Evolutionary conservation across 1,140 invertebrate species (phyloP), one percentile per base, ranked within the genome.

Genomic region (Eumaeus atala): DNA sequence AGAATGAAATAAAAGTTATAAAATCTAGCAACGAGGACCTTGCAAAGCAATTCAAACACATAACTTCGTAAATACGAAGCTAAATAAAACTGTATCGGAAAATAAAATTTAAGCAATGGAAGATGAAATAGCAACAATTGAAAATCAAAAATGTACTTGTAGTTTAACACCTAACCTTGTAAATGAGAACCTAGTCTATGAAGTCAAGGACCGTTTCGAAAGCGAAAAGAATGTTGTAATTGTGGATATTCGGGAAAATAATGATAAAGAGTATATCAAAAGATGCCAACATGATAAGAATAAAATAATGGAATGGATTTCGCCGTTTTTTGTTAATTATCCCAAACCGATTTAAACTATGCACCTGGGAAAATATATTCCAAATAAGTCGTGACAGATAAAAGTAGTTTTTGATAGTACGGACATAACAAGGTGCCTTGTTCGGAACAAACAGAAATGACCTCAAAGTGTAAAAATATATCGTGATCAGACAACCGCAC

Each of bases 291-390:
- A 60, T 35, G 58, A 60, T 34, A 5, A 47, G 48, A 56, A 11
- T 21, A 58, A 42, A 33, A 53, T 34, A 28, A 33, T 38, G 0
- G 58, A 54, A 36, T 0, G 62, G 18, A 37, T 58, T 3, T 54
- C 47, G 36, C 37, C 11, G 3, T 0, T 61, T 10, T 44, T 54
- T 53, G 50, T 58, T 7, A 48, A 61, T 0, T 63, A 61, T 35
- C 61, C 67, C 0, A 52, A 56, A 28, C 59, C 59, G 42, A 40
- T 58, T 16, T 62, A 64, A 40, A 28, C 34, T 9, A 48, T 54
- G 4, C 28, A 62, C 17, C 33, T 67, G 9, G 68, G 68, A 4
- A 71, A 67, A 56, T 66, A 64, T 51, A 44, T 40, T 9, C 48
- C 58, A 1, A 53, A 58, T 6, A 66, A 59, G 51, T 44, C 42